Evolutionary conservation across 2,888 invertebrate species (phyloP).

Genomic region (Crematogaster levior): DNA sequence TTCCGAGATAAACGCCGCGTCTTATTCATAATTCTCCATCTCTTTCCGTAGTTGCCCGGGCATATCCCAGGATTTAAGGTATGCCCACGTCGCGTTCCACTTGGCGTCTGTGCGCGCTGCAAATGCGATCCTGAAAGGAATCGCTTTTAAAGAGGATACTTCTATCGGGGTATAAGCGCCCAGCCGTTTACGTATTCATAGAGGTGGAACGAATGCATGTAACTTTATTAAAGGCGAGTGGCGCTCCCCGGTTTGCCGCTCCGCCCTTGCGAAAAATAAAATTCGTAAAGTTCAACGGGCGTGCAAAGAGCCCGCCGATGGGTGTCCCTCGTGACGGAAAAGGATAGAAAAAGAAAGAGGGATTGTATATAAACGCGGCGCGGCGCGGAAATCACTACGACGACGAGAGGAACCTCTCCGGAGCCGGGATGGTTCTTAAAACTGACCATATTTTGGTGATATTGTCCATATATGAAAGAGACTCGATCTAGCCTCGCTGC

Average conservation of each 20-base stretch:
- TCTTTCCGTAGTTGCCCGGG: constrained; percentile 24
- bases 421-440: constrained; percentile 63
- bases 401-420: constrained; percentile 31
- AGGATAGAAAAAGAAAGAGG: constrained; percentile 25
- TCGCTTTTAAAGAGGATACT: constrained; percentile 66
- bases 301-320: constrained; percentile 56
- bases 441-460: constrained; percentile 67
- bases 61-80: constrained; percentile 61
- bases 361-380: constrained; percentile 31
- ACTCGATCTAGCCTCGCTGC: constrained; percentile 67
- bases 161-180: constrained; percentile 67
- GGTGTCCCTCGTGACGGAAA: constrained; percentile 13
- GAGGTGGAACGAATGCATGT: constrained; percentile 66
- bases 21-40: constrained; percentile 56
- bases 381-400: constrained; percentile 53
- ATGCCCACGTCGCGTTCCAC: constrained; percentile 38
- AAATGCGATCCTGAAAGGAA: constrained; percentile 64
- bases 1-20: constrained; percentile 48
- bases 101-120: constrained; percentile 43
- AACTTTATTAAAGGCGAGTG: constrained; percentile 67
- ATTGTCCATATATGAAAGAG: constrained; percentile 68
- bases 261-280: constrained; percentile 48
- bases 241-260: constrained; percentile 23
- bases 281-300: constrained; percentile 54
- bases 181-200: constrained; percentile 69